Evolutionary conservation across 2,888 invertebrate genomes (phyloP), one percentile per base, ranked within the genome.

Genomic region (Amblyjoppa proteus): DNA sequence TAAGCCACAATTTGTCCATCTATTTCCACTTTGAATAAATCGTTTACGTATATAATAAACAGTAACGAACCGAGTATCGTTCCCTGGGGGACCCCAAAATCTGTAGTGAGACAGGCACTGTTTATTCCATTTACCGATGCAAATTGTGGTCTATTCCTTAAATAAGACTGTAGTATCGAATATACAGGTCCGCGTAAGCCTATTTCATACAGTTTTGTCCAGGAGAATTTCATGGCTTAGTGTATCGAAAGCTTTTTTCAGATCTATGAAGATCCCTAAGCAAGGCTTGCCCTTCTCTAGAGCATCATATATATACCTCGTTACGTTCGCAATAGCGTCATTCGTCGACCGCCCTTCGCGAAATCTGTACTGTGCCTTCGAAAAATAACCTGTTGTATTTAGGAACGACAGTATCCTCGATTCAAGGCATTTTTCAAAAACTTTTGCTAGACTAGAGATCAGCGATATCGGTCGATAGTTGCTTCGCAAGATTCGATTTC

Each of bases 391-490:
- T 9, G 9, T 41, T 9, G 0, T 9, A 3, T 41, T 41, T 9
- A 41, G 41, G 7, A 41, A 41, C 7, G 41, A 41, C 41, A 41
- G 9, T 41, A 41, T 41, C 9, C 9, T 51, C n/a, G 13, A 13
- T 28, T 64, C 16, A 3, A 64, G 64, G 13, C 64, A 64, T 3
- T 64, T 64, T 64, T 64, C 64, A 31, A 64, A 64, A 1, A 64
- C 64, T 64, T 64, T 64, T 34, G 64, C 64, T 31, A 64, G 5
- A 2, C 28, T 16, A 28, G 28, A 64, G 2, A 64, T 64, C 3
- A 77, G 7, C 5, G 77, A 77, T 25, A 77, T 77, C 13, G 77
- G 77, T 25, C 77, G 51, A 38, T 56, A 77, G 6, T 77, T 77
- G 11, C 49, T 49, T 2, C 28, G 4, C 4, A 1, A 4, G n/a